phyloP scores from a whole-genome alignment of 2,797 vertebrate genomes.

The Nothura maculosa region DNA sequence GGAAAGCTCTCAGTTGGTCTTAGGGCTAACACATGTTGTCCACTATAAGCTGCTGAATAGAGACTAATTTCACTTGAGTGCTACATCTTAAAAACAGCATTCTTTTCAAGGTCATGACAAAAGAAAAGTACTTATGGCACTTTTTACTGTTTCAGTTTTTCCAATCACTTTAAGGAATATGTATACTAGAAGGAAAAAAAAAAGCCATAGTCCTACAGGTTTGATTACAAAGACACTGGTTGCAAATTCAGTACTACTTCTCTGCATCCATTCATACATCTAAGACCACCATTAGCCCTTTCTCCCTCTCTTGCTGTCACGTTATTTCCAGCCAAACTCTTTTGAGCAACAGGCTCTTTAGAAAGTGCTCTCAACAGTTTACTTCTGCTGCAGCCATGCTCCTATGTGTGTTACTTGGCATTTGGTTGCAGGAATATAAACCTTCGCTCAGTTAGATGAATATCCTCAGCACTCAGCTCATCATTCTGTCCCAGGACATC shows the following conservation, averaged over 20 bases:
- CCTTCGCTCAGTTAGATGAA: not conserved
- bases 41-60: accelerated
- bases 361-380: not conserved
- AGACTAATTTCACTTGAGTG: not conserved
- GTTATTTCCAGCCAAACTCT: not conserved
- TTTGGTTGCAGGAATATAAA: not conserved
- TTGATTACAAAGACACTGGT: not conserved
- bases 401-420: not conserved
- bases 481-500: accelerated
- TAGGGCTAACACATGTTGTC: not conserved
- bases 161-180: not conserved
- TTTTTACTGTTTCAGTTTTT: not conserved
- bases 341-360: not conserved
- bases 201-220: not conserved
- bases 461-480: not conserved
- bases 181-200: not conserved
- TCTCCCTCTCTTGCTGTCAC: not conserved
- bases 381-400: not conserved
- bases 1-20: not conserved
- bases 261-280: not conserved
- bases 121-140: not conserved
- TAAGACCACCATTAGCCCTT: not conserved
- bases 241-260: not conserved
- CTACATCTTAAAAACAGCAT: not conserved
- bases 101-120: not conserved